These are phyloP conservation scores for Sebastes elongatus DNA, from an alignment of 2,797 vertebrate genomes.

Conservation along the genomic window DNA sequence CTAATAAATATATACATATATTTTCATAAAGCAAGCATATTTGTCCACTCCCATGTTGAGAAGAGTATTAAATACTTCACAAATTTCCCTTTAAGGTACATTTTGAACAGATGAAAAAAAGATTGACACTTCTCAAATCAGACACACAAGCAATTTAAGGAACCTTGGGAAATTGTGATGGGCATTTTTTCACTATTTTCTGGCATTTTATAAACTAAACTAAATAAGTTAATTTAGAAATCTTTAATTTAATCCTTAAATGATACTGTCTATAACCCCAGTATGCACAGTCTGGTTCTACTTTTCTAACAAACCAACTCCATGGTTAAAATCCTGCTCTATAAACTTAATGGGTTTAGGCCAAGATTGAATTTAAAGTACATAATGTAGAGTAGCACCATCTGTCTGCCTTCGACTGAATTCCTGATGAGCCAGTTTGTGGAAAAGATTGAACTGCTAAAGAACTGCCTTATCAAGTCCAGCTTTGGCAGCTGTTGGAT, in stretches of 20 bases:
- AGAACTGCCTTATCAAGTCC: not conserved
- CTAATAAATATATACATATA: rapidly evolving
- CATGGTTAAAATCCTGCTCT: not conserved
- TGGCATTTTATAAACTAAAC: not conserved
- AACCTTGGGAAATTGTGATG: not conserved
- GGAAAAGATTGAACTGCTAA: not conserved
- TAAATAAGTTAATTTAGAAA: not conserved
- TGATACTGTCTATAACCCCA: not conserved
- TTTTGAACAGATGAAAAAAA: too few species aligned
- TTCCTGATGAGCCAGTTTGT: constrained; percentile 5
- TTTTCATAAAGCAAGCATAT: too few species aligned
- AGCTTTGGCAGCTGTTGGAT: constrained; percentile 2
- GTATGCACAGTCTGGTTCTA: not conserved
- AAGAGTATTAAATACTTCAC: too few species aligned
- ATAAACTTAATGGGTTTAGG: not conserved
- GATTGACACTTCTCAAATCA: not conserved
- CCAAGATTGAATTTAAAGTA: not conserved
- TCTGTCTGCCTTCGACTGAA: not conserved
- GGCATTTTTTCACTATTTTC: not conserved
- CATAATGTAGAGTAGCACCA: not conserved
- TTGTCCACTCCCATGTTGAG: too few species aligned
- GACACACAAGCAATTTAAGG: not conserved
- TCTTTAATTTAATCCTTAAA: not conserved
- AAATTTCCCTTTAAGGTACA: too few species aligned
- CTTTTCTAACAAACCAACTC: not conserved